These are phyloP conservation scores for Leucophenga maculata DNA, from an alignment of 2,888 invertebrate species.

Conservation along the genomic window DNA sequence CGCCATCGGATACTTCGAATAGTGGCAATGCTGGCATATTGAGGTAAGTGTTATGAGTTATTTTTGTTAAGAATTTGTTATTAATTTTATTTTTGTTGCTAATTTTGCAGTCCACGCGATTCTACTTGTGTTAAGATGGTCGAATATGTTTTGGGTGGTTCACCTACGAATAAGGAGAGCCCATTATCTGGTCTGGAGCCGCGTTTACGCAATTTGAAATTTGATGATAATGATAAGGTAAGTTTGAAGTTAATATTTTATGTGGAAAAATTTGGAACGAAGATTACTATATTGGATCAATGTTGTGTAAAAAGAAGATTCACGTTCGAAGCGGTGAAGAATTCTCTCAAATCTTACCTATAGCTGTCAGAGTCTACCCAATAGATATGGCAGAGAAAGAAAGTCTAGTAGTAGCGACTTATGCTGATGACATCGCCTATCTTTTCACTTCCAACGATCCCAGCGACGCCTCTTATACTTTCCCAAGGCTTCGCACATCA, in stretches of 20 bases:
- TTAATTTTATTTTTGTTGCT: constrained; percentile 29
- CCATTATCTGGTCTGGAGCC: constrained; percentile 76
- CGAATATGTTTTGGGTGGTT: constrained; percentile 95
- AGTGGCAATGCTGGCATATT: constrained; percentile 73
- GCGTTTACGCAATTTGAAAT: constrained; percentile 77
- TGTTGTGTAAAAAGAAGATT: too few species aligned
- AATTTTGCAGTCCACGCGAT: constrained; percentile 82
- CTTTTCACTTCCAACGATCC: too few species aligned
- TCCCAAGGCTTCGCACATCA: too few species aligned
- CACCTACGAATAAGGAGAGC: constrained; percentile 84
- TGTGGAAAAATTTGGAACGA: too few species aligned
- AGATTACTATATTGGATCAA: too few species aligned
- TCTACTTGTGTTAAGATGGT: constrained; percentile 97
- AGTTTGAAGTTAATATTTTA: constrained; percentile 33
- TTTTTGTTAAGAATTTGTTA: constrained; percentile 11
- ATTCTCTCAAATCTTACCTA: too few species aligned
- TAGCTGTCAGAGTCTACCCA: too few species aligned
- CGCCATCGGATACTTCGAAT: constrained; percentile 74
- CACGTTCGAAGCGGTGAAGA: too few species aligned
- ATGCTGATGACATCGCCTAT: too few species aligned
- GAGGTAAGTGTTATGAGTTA: constrained; percentile 57
- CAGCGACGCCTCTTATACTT: too few species aligned
- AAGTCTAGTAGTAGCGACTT: too few species aligned
- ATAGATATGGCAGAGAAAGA: too few species aligned
- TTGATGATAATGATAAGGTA: constrained; percentile 75